These are phyloP conservation scores for Morpho achilles DNA, from an alignment of 2,888 invertebrate genomes.

Conservation along the genomic window DNA sequence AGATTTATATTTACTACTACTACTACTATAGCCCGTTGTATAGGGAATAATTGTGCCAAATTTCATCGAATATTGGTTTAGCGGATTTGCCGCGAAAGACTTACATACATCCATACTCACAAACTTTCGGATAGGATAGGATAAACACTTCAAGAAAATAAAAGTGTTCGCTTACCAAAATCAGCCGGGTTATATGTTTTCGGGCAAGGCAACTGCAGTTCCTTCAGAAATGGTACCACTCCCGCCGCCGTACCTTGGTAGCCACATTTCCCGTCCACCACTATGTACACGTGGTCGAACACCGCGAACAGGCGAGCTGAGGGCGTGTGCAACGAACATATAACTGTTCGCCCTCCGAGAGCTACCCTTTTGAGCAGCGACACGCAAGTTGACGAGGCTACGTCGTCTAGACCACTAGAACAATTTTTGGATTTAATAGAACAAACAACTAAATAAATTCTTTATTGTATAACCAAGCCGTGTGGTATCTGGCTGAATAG, in stretches of 20 bases:
- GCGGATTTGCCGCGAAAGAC: too few species aligned
- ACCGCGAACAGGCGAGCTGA: constrained; percentile 94
- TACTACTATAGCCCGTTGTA: too few species aligned
- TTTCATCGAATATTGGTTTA: too few species aligned
- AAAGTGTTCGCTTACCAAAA: constrained; percentile 82
- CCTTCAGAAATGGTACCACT: constrained; percentile 89
- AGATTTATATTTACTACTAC: too few species aligned
- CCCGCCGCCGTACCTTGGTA: constrained; percentile 90
- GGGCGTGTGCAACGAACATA: constrained; percentile 98
- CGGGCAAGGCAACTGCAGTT: constrained; percentile 91
- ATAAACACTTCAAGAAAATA: too few species aligned
- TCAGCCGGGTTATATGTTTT: constrained; percentile 97
- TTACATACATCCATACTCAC: too few species aligned
- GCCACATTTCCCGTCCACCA: constrained; percentile 93
- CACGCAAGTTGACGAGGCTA: constrained; percentile 93
- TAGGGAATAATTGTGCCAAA: too few species aligned
- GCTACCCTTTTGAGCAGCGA: constrained; percentile 91
- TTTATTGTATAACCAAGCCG: too few species aligned
- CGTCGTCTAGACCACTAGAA: constrained; percentile 92
- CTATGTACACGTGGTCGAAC: constrained; percentile 94
- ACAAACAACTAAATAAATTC: too few species aligned
- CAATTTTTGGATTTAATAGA: background rate
- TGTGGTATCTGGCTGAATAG: too few species aligned
- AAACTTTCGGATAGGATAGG: too few species aligned
- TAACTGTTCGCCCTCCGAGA: constrained; percentile 91